phyloP scores from a whole-genome alignment of 1,140 invertebrate species.

The Drosophila subobscura region DNA sequence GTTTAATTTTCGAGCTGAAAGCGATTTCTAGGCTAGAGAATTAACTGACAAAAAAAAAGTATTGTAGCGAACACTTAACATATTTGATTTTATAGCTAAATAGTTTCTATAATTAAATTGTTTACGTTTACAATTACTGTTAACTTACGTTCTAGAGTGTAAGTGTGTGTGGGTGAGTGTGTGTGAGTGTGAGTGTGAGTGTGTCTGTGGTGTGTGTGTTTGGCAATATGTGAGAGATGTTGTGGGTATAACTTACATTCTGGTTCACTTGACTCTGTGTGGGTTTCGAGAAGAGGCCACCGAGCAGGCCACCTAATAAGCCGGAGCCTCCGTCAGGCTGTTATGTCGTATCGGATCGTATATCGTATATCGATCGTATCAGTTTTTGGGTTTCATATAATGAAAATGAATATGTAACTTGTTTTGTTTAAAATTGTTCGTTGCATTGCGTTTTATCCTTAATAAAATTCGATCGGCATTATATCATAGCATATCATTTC shows the following conservation, averaged over 20 bases:
- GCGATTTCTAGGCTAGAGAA: conserved; percentile 13
- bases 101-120: conserved; percentile 37
- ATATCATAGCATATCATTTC: conserved; percentile 9
- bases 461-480: conserved; percentile 43
- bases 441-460: conserved; percentile 71
- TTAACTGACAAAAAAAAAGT: conserved; percentile 18
- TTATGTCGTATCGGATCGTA: conserved; percentile 44
- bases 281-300: conserved; percentile 83
- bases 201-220: conserved; percentile 28
- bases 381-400: conserved; percentile 74
- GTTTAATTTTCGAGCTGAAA: conserved; percentile 5
- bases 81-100: background rate
- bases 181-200: conserved; percentile 18
- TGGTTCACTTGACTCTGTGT: conserved; percentile 83
- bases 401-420: conserved; percentile 82
- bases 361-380: conserved; percentile 35
- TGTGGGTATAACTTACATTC: conserved; percentile 83
- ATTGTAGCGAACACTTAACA: conserved; percentile 48
- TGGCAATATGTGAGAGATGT: conserved; percentile 69
- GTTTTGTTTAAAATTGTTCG: conserved; percentile 80
- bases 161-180: conserved; percentile 10
- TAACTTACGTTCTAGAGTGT: conserved; percentile 5
- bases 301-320: conserved; percentile 83
- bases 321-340: conserved; percentile 82
- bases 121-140: conserved; percentile 42